Percentiles rank a stretch among this genome's conserved stretches.
phyloP scores from a whole-genome alignment of 2,797 vertebrate species.

The Enteromius thamalakanensis region DNA sequence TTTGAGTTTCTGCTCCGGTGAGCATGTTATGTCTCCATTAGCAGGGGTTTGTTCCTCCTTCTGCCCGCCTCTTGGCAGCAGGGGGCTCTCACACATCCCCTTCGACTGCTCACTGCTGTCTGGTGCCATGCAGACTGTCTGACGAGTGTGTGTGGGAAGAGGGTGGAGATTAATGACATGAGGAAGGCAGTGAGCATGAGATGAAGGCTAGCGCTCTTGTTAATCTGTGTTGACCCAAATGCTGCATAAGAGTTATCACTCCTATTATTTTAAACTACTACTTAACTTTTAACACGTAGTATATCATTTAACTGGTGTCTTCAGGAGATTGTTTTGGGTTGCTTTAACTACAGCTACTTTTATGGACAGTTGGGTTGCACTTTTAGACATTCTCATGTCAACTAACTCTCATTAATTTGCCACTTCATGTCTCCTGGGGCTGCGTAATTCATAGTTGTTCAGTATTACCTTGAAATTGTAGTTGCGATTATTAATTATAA shows the following conservation, averaged over 20 bases:
- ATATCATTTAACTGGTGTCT: not conserved
- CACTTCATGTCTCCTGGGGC: no score
- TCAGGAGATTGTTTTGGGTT: not conserved
- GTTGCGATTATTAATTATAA: no score
- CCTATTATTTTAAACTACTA: not conserved
- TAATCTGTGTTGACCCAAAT: slow-evolving; percentile 13
- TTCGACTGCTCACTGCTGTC: slow-evolving; percentile 74
- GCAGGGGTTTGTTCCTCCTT: slow-evolving; percentile 80
- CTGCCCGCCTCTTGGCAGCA: slow-evolving; percentile 79
- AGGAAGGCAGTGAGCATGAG: not conserved
- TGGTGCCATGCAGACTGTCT: slow-evolving; percentile 85
- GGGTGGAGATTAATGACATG: slow-evolving; percentile 41
- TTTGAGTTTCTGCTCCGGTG: slow-evolving; percentile 82
- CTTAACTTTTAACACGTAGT: not conserved
- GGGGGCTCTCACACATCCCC: slow-evolving; percentile 82
- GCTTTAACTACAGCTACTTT: not conserved
- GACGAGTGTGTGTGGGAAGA: slow-evolving; percentile 2
- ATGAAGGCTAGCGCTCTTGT: slow-evolving; percentile 12
- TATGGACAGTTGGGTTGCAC: no score
- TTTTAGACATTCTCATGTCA: no score
- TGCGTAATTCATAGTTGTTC: no score
- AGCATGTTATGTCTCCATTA: slow-evolving; percentile 86
- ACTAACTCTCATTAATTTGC: no score
- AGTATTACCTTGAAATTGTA: no score
- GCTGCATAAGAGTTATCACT: not conserved